phyloP scores from a whole-genome alignment of 2,797 vertebrate genomes.

The Acomys russatus region DNA sequence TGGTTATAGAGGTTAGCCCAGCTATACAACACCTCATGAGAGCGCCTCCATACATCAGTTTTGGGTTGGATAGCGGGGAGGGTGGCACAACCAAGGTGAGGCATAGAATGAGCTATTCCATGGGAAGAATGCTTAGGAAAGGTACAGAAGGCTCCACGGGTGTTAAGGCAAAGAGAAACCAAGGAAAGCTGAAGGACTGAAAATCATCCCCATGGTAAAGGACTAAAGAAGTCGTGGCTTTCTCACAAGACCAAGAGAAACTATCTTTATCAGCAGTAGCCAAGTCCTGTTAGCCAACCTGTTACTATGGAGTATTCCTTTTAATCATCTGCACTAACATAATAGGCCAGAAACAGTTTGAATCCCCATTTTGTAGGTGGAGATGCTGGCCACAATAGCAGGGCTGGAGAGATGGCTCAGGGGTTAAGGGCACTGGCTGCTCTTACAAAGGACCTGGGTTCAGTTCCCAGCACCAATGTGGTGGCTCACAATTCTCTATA shows the following conservation, averaged over 20 bases:
- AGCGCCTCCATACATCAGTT: background rate
- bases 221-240: background rate
- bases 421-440: background rate
- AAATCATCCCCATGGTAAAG: constrained; percentile 5
- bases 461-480: background rate
- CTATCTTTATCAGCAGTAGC: background rate
- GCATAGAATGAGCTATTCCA: background rate
- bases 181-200: background rate
- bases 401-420: background rate
- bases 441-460: background rate
- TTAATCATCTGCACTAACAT: background rate
- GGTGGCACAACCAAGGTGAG: background rate
- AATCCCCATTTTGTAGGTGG: background rate
- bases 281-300: background rate
- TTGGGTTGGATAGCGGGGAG: background rate
- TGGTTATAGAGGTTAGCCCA: background rate
- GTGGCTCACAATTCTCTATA: background rate
- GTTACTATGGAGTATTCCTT: background rate
- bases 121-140: background rate
- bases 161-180: background rate
- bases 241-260: constrained; percentile 31
- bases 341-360: background rate
- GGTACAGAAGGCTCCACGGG: background rate
- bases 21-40: background rate
- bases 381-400: background rate